These are phyloP conservation scores for Palythoa grandis DNA, from an alignment of 92 coral and sea anemone genomes.

Conservation along the genomic window DNA sequence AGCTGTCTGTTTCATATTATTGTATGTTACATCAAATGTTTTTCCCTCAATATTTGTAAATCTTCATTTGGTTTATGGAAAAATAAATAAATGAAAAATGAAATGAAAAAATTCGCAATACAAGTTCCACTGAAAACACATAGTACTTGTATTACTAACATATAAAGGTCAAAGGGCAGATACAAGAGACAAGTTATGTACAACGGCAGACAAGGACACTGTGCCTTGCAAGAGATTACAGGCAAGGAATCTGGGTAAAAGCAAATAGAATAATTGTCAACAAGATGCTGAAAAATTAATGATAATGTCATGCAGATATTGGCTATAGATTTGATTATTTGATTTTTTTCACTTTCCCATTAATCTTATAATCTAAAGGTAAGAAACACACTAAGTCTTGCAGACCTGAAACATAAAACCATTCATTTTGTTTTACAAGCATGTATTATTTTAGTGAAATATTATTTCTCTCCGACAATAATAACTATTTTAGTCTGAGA, in stretches of 20 bases:
- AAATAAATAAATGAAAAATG: no score
- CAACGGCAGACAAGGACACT: neutral
- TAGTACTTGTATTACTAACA: neutral
- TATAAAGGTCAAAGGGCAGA: neutral
- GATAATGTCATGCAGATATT: neutral
- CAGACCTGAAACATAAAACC: neutral
- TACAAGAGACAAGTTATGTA: neutral
- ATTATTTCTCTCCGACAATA: neutral
- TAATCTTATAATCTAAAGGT: neutral
- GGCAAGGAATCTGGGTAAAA: neutral
- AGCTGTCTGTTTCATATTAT: no score
- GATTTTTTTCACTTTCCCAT: neutral
- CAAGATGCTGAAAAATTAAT: neutral
- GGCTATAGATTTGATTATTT: constrained; percentile 9
- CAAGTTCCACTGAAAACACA: neutral
- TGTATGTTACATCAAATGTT: no score
- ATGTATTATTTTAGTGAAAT: neutral
- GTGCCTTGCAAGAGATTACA: neutral
- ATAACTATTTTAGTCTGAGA: neutral
- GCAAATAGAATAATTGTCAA: neutral
- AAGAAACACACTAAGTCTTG: neutral
- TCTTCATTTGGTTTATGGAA: no score
- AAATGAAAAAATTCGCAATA: neutral
- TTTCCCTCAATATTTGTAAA: no score
- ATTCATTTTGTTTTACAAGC: neutral